Evolutionary conservation across 2,888 invertebrate species (phyloP).

Genomic region (Protodeltote pygarga): DNA sequence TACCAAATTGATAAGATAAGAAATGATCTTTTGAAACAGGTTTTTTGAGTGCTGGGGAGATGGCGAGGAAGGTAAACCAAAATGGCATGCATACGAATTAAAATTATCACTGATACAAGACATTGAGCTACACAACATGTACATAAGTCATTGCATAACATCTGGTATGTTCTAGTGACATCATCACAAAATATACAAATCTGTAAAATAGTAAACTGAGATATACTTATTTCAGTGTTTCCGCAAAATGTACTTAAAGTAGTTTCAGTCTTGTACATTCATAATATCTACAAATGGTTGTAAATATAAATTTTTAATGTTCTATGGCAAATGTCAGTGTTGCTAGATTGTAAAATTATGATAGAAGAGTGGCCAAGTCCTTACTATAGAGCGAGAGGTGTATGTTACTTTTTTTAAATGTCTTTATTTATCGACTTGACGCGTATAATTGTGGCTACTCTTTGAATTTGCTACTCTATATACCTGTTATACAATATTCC

Average conservation of each 20-base stretch:
- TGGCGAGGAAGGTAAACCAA: slow-evolving; percentile 1
- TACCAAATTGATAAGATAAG: slow-evolving; percentile 42
- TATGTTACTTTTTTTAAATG: too few species aligned
- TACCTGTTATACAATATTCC: too few species aligned
- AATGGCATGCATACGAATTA: not conserved
- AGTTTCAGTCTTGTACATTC: slow-evolving; percentile 29
- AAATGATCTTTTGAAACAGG: slow-evolving; percentile 44
- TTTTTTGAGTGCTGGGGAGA: slow-evolving; percentile 25
- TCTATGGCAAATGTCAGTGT: slow-evolving; percentile 19
- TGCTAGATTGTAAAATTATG: slow-evolving; percentile 1
- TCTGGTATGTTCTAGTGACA: slow-evolving; percentile 4
- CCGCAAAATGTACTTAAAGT: slow-evolving; percentile 30
- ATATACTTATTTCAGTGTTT: slow-evolving; percentile 1
- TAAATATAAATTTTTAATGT: slow-evolving; percentile 33
- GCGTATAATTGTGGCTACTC: too few species aligned
- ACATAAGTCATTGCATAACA: slow-evolving; percentile 10
- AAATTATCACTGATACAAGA: slow-evolving; percentile 1
- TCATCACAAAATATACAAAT: slow-evolving; percentile 1
- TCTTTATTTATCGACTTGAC: too few species aligned
- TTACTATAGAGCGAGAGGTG: too few species aligned
- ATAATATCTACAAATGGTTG: slow-evolving; percentile 23
- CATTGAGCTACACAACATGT: slow-evolving; percentile 15
- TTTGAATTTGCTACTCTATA: too few species aligned
- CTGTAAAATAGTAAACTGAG: slow-evolving; percentile 4
- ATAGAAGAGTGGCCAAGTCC: not conserved